phyloP scores from a whole-genome alignment of 2,797 vertebrate species.

The Microctenopoma steveboyesi region DNA sequence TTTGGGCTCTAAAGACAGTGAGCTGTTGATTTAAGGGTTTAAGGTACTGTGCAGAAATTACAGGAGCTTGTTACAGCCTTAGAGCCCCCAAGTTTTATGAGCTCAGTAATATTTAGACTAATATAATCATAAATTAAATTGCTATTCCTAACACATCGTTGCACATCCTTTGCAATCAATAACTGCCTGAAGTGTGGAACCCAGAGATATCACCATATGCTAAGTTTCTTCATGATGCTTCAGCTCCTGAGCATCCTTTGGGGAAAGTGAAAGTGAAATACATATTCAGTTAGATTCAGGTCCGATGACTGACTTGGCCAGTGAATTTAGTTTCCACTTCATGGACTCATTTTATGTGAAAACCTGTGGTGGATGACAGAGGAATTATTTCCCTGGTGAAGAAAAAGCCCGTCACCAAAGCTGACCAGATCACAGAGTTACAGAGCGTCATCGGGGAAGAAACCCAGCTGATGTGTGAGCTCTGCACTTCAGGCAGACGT shows the following conservation, averaged over 20 bases:
- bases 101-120: not conserved
- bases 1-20: too few relatives aligned
- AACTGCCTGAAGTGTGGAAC: not conserved
- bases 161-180: not conserved
- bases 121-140: not conserved
- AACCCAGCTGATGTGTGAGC: too few relatives aligned
- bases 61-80: too few relatives aligned
- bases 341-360: too few relatives aligned
- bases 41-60: not conserved
- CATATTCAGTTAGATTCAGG: not conserved
- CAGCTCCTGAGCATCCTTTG: too few relatives aligned
- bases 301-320: not conserved
- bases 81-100: not conserved
- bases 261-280: not conserved
- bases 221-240: too few relatives aligned
- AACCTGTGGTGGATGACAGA: too few relatives aligned
- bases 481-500: too few relatives aligned
- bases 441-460: not conserved
- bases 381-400: too few relatives aligned
- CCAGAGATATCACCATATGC: not conserved
- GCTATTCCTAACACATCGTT: too few relatives aligned
- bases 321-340: too few relatives aligned
- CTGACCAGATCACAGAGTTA: not conserved
- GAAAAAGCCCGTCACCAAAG: not conserved
- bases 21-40: too few relatives aligned